A percentile compares a stretch with the other conserved stretches of the same genome.
Evolutionary conservation across 1,140 invertebrate genomes (phyloP).

Genomic region (Ceratina japonica): DNA sequence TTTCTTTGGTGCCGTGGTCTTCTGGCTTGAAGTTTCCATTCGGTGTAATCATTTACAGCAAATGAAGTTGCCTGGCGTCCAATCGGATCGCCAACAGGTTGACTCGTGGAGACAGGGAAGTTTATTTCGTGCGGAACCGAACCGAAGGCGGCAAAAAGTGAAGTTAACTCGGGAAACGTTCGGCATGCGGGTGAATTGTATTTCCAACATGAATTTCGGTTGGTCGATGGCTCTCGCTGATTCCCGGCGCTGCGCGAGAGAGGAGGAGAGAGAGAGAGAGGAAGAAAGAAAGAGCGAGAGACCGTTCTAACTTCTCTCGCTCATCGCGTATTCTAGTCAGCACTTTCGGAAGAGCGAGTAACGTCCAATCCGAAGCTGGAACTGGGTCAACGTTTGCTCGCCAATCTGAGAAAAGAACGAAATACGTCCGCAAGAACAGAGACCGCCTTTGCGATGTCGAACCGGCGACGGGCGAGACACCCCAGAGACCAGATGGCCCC

Average conservation of each 20-base stretch:
- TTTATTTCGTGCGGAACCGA: background rate
- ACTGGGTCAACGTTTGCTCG: constrained; percentile 62
- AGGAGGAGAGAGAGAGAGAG: constrained; percentile 8
- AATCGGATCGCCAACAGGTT: constrained; percentile 18
- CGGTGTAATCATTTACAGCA: too few species aligned
- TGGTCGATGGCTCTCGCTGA: constrained; percentile 9
- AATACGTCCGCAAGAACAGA: constrained; percentile 58
- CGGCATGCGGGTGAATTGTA: constrained; percentile 8
- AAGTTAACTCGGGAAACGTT: constrained; percentile 3
- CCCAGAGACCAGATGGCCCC: background rate
- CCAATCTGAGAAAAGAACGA: constrained; percentile 63
- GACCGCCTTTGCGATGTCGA: constrained; percentile 25
- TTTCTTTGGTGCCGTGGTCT: too few species aligned
- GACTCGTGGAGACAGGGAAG: background rate
- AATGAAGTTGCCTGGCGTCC: too few species aligned
- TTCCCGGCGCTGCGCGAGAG: background rate
- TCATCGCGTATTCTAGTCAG: constrained; percentile 63
- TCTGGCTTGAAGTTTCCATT: too few species aligned
- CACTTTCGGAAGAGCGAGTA: constrained; percentile 61
- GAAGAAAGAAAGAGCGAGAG: constrained; percentile 29
- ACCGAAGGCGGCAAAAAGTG: constrained; percentile 11
- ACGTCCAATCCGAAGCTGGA: constrained; percentile 57
- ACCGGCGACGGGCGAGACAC: background rate
- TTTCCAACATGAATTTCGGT: constrained; percentile 33
- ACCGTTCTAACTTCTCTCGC: constrained; percentile 50